Base-by-base conservation (phyloP, 2,888 invertebrate species). In the Noctua janthina region DNA sequence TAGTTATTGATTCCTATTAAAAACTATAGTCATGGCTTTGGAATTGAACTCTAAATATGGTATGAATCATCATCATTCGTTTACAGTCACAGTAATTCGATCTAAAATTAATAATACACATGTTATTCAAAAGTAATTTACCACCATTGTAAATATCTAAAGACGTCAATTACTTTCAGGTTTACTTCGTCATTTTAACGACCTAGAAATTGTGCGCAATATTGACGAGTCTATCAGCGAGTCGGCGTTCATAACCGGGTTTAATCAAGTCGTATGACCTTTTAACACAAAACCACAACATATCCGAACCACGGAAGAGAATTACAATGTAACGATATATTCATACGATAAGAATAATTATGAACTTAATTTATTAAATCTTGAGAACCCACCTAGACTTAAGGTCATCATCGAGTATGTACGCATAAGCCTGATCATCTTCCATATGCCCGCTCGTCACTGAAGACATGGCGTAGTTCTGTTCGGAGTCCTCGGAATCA, bases 371-470 rank as follows among this genome's bases (percentile, higher is more conserved):
- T 78, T 74, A 77, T 70, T 56, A 15, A 29, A 72, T 66, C 10
- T 76, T 76, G 46, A 11, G 23, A 77, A 86, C 93, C 91, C 92
- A 97, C 97, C 97, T 96, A 93, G 96, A 96, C 92, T 96, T 96
- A 83, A 97, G 95, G 93, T 96, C 96, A 90, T 96, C 96, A 86
- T 97, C 96, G 81, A 94, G 91, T 88, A 96, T 96, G 91, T 96
- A 96, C 82, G 96, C 96, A 89, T 97, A 96, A 54, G 96, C 94
- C 84, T 96, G 95, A 83, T 96, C 97, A 82, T 96, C 96, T 72
- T 95, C 96, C n/a, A 93, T 94, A 82, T 93, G 92, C n/a, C 93
- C 95, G 87, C 95, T 96, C 0, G 94, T 92, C 74, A 94, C 94
- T 54, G 96, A 96, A 49, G 96, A 95, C 91, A 94, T 90, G 17